Base-by-base conservation (phyloP, 2,113 vertebrate species). In the Chaenocephalus aceratus region DNA sequence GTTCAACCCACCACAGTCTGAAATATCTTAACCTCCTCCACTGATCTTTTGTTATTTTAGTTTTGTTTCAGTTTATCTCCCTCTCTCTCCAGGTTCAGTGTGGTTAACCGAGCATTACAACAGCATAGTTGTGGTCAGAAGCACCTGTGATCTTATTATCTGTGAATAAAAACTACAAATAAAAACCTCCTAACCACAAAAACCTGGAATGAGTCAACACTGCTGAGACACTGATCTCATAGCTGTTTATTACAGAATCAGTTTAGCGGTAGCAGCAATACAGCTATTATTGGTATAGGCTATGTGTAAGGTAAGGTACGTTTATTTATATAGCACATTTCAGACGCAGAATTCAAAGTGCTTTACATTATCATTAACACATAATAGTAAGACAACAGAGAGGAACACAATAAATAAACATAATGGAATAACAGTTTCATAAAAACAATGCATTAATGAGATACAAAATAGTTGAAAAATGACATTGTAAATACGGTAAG, bases 1-100 rank as follows among this genome's bases (percentile, higher is more conserved):
- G 74, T 73, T 86, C 84, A 81, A 61, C 80, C 41, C 64, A n/a
- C 54, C 52, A 23, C 78, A 83, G 63, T 23, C 72, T 67, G 49
- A 79, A 69, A 77, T 57, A 85, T 76, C 26, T 1, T 59, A n/a
- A 83, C 76, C 21, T 61, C 73, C 75, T 86, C 57, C 3, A 8
- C 66, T 66, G 53, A 77, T 79, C 44, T 52, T 75, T 79, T 64
- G 64, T 65, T 59, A 78, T 77, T 75, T 60, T 14, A 52, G 52
- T 0, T 46, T 15, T 62, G 3, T 54, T 5, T 74, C 6, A 12
- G 6, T 79, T 62, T 26, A 12, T 67, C 59, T 73, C 11, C 16
- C 15, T 70, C 34, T 34, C 23, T 0, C 61, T 63, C 6, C 8
- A 30, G 14, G 36, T 48, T 77, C 13, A 68, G 26, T 5, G 0